phyloP scores from a whole-genome alignment of 1,140 invertebrate genomes.

The Prorops nasuta region DNA sequence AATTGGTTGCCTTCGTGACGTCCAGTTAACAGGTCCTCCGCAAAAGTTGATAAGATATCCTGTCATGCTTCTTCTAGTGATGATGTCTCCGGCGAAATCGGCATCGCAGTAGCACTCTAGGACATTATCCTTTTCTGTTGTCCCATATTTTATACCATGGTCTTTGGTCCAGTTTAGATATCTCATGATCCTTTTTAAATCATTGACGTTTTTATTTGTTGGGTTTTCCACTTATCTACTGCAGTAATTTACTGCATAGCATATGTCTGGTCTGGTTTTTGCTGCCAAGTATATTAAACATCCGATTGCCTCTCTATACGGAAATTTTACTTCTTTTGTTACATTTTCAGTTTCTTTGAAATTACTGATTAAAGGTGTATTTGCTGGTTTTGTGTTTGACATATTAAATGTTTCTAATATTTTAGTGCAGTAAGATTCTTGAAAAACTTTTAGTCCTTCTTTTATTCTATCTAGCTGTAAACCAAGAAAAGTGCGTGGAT shows the following conservation, averaged over 20 bases:
- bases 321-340: background rate
- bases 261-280: constrained; percentile 1
- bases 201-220: no score
- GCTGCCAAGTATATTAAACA: background rate
- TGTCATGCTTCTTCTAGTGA: background rate
- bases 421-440: background rate
- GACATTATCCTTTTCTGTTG: background rate
- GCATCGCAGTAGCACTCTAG: background rate
- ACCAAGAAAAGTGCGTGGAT: background rate
- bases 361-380: background rate
- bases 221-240: constrained; percentile 1
- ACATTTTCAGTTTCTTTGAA: no score
- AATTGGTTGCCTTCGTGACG: background rate
- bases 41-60: background rate
- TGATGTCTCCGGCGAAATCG: background rate
- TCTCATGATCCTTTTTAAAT: background rate
- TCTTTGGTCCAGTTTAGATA: background rate
- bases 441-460: background rate
- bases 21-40: background rate
- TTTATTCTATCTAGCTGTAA: background rate
- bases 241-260: background rate
- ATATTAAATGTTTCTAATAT: background rate
- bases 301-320: no score
- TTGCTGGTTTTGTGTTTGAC: background rate
- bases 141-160: background rate